phyloP scores from a whole-genome alignment of 2,113 vertebrate genomes.

The Toxotes chatareus region DNA sequence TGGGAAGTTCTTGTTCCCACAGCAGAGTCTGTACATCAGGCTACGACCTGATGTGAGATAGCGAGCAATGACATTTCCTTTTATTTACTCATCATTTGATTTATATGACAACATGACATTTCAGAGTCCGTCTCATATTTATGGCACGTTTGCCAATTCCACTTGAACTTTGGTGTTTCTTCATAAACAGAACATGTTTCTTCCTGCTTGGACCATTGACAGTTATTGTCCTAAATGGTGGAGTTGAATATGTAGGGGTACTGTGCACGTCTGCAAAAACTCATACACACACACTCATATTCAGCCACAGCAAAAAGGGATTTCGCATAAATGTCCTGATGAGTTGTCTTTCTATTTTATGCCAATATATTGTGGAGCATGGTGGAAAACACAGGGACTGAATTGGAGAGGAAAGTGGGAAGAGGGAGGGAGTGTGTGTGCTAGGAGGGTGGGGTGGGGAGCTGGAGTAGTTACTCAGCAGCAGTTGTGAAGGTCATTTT shows the following conservation, averaged over 20 bases:
- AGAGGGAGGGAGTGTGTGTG: background rate
- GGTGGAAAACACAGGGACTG: background rate
- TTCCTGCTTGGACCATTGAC: background rate
- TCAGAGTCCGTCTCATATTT: conserved; percentile 55
- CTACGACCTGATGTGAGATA: conserved; percentile 5
- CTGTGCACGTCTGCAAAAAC: background rate
- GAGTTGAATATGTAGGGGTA: background rate
- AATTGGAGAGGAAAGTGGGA: conserved; percentile 4
- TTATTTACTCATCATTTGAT: conserved; percentile 49
- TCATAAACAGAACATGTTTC: conserved; percentile 15
- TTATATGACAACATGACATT: conserved; percentile 58
- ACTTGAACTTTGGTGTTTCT: conserved; percentile 20
- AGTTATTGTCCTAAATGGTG: background rate
- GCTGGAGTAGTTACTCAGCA: conserved; percentile 49
- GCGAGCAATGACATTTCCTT: conserved; percentile 36
- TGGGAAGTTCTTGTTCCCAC: background rate
- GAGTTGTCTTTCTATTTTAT: conserved; percentile 11
- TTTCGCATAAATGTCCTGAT: background rate
- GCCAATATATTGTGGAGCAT: background rate
- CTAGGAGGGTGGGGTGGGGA: background rate
- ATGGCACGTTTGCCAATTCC: conserved; percentile 22
- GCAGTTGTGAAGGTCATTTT: conserved; percentile 71
- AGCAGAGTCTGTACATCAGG: background rate
- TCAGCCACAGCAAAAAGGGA: background rate
- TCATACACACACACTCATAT: background rate